Conservation (phyloP, 2,888 invertebrate genomes). For the Scaptomyza polygonia region DNA sequence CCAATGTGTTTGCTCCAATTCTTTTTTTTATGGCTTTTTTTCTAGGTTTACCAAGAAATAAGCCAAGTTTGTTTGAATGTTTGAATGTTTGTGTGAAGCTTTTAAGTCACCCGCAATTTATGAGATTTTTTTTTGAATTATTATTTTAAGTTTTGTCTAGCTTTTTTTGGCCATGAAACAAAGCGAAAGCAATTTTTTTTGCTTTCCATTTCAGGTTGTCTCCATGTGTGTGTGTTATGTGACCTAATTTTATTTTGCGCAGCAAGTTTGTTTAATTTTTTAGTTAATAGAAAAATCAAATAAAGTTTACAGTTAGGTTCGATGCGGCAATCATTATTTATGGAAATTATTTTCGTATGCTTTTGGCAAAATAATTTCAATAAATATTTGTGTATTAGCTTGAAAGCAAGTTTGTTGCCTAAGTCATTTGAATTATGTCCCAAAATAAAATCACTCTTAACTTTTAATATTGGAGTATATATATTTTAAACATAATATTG, state of each 20-base stretch:
- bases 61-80: conserved; percentile 30
- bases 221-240: conserved; percentile 11
- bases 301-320: too few relatives aligned
- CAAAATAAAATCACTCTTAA: too few relatives aligned
- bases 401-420: conserved; percentile 15
- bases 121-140: too few relatives aligned
- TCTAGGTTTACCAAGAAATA: conserved; percentile 62
- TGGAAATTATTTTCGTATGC: too few relatives aligned
- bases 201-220: conserved; percentile 72
- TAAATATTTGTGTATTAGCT: too few relatives aligned
- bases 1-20: conserved; percentile 69
- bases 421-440: conserved; percentile 8
- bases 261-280: conserved; percentile 33
- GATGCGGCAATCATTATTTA: too few relatives aligned
- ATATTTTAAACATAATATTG: too few relatives aligned
- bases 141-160: too few relatives aligned
- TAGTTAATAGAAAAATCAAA: not conserved
- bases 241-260: conserved; percentile 62
- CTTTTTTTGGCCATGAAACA: conserved; percentile 35
- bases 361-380: too few relatives aligned
- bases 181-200: conserved; percentile 74
- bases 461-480: too few relatives aligned
- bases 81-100: not conserved
- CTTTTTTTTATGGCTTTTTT: conserved; percentile 54
- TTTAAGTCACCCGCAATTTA: too few relatives aligned